phyloP scores from a whole-genome alignment of 37 sponge, comb jelly and placozoan species.

The Oopsacas minuta region DNA sequence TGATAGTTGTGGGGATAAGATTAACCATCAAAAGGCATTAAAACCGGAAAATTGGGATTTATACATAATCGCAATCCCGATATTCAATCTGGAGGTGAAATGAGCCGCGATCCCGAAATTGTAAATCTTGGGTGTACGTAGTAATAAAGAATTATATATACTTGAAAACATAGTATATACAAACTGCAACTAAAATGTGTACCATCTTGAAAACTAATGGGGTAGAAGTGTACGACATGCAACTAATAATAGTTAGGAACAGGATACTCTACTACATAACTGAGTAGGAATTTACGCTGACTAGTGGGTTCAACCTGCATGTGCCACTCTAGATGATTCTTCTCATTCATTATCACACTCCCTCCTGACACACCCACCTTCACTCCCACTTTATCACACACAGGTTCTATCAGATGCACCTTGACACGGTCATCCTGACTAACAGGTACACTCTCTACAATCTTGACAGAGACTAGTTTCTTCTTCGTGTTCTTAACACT shows the following conservation, averaged over 20 bases:
- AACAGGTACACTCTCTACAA: constrained; percentile 30
- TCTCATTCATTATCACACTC: constrained; percentile 10
- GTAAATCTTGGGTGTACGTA: too few relatives aligned
- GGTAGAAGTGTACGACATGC: too few relatives aligned
- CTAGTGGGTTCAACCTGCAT: not conserved
- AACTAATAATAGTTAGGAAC: not conserved
- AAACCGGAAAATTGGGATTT: too few relatives aligned
- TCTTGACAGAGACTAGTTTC: constrained; percentile 21
- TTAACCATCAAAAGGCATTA: too few relatives aligned
- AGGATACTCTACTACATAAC: not conserved
- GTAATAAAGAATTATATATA: too few relatives aligned
- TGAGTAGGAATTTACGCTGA: constrained; percentile 7
- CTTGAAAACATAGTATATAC: too few relatives aligned
- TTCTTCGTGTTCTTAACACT: constrained; percentile 27
- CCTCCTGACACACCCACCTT: not conserved
- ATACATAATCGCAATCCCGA: too few relatives aligned
- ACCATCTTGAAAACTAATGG: too few relatives aligned
- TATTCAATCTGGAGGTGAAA: too few relatives aligned
- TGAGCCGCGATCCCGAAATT: too few relatives aligned
- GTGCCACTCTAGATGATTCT: not conserved
- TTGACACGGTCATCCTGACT: constrained; percentile 40
- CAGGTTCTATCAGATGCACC: constrained; percentile 22
- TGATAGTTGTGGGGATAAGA: too few relatives aligned
- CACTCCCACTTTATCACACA: not conserved
- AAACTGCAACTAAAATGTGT: too few relatives aligned